phyloP scores from a whole-genome alignment of 2,113 vertebrate genomes.

The Synchiropus splendidus region DNA sequence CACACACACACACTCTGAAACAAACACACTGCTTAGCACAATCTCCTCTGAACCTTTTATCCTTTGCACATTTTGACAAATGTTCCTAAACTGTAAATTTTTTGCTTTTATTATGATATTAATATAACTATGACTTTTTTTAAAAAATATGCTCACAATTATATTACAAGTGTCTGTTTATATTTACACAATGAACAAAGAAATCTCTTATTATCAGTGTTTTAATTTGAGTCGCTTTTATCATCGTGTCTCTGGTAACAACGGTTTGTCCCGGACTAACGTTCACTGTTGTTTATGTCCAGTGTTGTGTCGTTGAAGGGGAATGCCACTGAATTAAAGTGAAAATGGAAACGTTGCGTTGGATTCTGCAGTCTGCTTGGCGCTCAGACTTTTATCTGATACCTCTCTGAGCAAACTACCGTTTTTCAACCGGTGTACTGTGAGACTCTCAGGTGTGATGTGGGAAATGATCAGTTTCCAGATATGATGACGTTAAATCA shows the following conservation, averaged over 20 bases:
- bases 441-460: too few relatives aligned
- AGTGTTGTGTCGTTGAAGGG: conserved; percentile 7
- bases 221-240: conserved; percentile 14
- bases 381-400: too few relatives aligned
- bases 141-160: conserved; percentile 9
- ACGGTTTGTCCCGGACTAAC: not conserved
- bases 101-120: conserved; percentile 28
- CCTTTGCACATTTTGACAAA: conserved; percentile 27
- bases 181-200: conserved; percentile 18
- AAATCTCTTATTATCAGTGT: conserved; percentile 4
- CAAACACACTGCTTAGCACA: conserved; percentile 14
- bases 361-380: not conserved
- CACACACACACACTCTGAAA: not conserved
- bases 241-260: conserved; percentile 10
- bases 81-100: conserved; percentile 21
- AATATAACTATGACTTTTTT: conserved; percentile 8
- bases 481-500: too few relatives aligned
- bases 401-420: too few relatives aligned
- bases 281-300: conserved; percentile 9
- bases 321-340: conserved; percentile 37
- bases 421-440: too few relatives aligned
- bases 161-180: too few relatives aligned
- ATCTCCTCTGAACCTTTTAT: conserved; percentile 28
- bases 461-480: too few relatives aligned
- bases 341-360: conserved; percentile 8